Evolutionary conservation across 2,888 invertebrate genomes (phyloP).

Genomic region (Eristalis tenax): DNA sequence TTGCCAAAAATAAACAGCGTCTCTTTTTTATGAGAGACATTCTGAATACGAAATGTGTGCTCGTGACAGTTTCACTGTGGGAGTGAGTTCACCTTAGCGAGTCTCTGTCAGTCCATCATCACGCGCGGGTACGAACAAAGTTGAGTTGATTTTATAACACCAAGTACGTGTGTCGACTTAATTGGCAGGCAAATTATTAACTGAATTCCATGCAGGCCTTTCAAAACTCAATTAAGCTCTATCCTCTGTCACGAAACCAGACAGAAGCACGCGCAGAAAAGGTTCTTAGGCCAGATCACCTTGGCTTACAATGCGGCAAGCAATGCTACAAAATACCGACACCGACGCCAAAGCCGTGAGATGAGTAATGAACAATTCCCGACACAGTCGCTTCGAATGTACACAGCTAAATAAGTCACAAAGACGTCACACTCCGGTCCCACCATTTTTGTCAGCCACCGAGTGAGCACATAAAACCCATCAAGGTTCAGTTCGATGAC

Average conservation of each 20-base stretch:
- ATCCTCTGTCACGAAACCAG: background rate
- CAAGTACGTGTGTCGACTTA: slow-evolving; percentile 2
- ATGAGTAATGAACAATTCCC: slow-evolving; percentile 24
- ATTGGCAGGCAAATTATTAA: background rate
- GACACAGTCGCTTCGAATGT: background rate
- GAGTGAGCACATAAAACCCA: slow-evolving; percentile 27
- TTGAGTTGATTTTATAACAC: background rate
- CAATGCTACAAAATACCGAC: background rate
- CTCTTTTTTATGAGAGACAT: background rate
- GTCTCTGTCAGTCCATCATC: too few species aligned
- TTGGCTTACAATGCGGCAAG: slow-evolving; percentile 46
- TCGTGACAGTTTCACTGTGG: background rate
- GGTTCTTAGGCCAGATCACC: slow-evolving; percentile 35
- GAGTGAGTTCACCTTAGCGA: background rate
- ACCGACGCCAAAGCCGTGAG: slow-evolving; percentile 1
- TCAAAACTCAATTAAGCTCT: background rate
- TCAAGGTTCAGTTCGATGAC: slow-evolving; percentile 40
- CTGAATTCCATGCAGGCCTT: background rate
- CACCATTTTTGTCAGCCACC: slow-evolving; percentile 12
- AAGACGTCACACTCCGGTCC: slow-evolving; percentile 22
- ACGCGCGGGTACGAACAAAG: background rate
- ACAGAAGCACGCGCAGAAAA: slow-evolving; percentile 13
- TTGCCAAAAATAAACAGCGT: background rate
- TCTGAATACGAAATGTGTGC: background rate
- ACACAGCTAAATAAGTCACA: slow-evolving; percentile 7